A percentile compares a stretch with the other conserved stretches of the same genome.
These are phyloP conservation scores for Plecotus auritus DNA, from an alignment of 2,113 vertebrate species.

Conservation along the genomic window DNA sequence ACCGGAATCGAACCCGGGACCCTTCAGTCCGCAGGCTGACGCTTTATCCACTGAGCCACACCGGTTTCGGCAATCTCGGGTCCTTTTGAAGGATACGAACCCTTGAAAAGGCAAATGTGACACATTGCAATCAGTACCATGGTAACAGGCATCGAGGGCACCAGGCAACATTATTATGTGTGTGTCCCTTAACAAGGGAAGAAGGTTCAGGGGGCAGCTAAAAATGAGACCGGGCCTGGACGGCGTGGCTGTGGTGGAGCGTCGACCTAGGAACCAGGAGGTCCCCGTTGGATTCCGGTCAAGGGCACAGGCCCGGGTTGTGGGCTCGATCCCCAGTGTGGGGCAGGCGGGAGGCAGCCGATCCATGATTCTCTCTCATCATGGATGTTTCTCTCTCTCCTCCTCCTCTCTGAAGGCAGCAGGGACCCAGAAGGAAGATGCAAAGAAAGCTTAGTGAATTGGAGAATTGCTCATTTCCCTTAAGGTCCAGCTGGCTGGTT, in stretches of 20 bases:
- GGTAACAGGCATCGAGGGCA: not conserved
- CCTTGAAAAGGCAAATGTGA: not conserved
- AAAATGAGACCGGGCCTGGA: not conserved
- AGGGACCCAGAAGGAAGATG: not conserved
- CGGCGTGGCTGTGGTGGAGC: too few relatives aligned
- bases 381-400: too few relatives aligned
- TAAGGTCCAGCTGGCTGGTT: not conserved
- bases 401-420: not conserved
- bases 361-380: too few relatives aligned
- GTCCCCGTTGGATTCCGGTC: too few relatives aligned
- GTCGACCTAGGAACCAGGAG: too few relatives aligned
- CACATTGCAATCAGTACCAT: not conserved
- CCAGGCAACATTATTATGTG: not conserved
- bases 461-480: not conserved
- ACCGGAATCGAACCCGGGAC: too few relatives aligned
- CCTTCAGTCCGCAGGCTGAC: too few relatives aligned
- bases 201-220: not conserved
- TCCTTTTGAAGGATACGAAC: not conserved
- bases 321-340: too few relatives aligned
- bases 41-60: too few relatives aligned
- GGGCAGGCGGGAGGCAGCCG: too few relatives aligned
- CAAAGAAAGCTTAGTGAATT: not conserved
- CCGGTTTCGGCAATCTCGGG: not conserved
- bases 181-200: not conserved
- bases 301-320: too few relatives aligned